Percentiles rank a stretch among this genome's conserved stretches.
phyloP scores from a whole-genome alignment of 2,888 invertebrate species.

The Cremastobaeus sp. region DNA sequence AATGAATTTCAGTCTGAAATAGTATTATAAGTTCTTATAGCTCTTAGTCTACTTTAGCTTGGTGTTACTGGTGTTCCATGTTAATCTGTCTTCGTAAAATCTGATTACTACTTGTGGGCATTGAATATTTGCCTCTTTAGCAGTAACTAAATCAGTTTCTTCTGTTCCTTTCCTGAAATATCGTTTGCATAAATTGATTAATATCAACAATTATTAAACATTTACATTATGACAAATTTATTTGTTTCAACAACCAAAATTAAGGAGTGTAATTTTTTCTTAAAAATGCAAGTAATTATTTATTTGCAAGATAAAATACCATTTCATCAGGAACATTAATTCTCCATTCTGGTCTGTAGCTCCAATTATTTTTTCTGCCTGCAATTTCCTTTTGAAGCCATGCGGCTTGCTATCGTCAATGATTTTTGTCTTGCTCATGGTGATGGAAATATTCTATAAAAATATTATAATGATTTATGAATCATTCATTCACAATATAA shows the following conservation, averaged over 20 bases:
- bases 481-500: not conserved
- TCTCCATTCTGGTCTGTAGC: conserved; percentile 93
- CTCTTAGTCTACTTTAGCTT: conserved; percentile 58
- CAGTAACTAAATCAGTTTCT: conserved; percentile 84
- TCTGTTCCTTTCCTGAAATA: conserved; percentile 82
- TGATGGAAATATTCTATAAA: conserved; percentile 7
- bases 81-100: conserved; percentile 87
- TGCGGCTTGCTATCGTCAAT: conserved; percentile 81
- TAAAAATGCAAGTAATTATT: no score
- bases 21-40: not conserved
- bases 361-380: conserved; percentile 92
- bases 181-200: no score
- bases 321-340: conserved; percentile 93
- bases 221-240: conserved; percentile 1
- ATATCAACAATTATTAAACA: no score
- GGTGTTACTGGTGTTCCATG: conserved; percentile 88
- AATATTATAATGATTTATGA: not conserved
- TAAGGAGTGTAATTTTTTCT: no score
- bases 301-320: conserved; percentile 80
- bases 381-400: conserved; percentile 88
- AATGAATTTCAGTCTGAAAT: conserved; percentile 27
- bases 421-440: conserved; percentile 60
- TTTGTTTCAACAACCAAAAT: not conserved
- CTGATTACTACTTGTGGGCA: conserved; percentile 85
- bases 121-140: conserved; percentile 83